Percentiles rank a stretch among this genome's conserved stretches.
Evolutionary conservation across 1,140 invertebrate genomes (phyloP).

Genomic region (Drosophila bipectinata): DNA sequence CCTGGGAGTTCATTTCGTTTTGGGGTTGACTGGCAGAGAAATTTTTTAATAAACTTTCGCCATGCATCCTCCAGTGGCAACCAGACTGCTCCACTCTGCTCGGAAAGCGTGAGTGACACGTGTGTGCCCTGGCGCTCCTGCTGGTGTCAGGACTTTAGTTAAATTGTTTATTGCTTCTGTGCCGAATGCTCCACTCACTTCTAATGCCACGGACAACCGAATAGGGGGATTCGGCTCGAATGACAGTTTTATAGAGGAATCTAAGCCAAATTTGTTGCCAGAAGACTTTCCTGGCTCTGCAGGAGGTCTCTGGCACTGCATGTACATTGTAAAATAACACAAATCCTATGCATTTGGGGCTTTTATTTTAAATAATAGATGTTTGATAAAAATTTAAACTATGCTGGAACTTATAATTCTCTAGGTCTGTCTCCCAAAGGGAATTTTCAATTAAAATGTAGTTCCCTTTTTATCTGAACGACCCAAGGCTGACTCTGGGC

Average conservation of each 20-base stretch:
- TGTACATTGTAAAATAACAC: too few relatives aligned
- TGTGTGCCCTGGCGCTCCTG: constrained; percentile 15
- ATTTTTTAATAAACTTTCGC: constrained; percentile 45
- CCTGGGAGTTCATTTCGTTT: constrained; percentile 14
- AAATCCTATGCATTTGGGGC: too few relatives aligned
- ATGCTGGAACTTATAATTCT: neutral
- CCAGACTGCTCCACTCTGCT: constrained; percentile 1
- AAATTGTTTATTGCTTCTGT: constrained; percentile 41
- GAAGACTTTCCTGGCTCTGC: neutral
- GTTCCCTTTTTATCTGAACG: neutral
- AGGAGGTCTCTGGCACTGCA: too few relatives aligned
- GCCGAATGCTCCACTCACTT: constrained; percentile 7
- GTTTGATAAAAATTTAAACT: too few relatives aligned
- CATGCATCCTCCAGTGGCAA: neutral
- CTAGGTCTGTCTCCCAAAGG: neutral
- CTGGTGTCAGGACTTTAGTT: constrained; percentile 26
- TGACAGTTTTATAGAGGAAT: constrained; percentile 35
- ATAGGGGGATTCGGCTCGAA: neutral
- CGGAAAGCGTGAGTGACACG: constrained; percentile 13
- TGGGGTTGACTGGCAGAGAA: constrained; percentile 26
- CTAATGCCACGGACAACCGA: neutral
- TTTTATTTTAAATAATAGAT: too few relatives aligned
- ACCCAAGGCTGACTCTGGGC: constrained; percentile 28
- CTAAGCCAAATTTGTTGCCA: constrained; percentile 28
- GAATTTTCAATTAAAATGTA: constrained; percentile 3